Percentiles rank a stretch among this genome's conserved stretches.
Conservation (phyloP, 1,140 invertebrate genomes). For the Drosophila chauvacae region DNA sequence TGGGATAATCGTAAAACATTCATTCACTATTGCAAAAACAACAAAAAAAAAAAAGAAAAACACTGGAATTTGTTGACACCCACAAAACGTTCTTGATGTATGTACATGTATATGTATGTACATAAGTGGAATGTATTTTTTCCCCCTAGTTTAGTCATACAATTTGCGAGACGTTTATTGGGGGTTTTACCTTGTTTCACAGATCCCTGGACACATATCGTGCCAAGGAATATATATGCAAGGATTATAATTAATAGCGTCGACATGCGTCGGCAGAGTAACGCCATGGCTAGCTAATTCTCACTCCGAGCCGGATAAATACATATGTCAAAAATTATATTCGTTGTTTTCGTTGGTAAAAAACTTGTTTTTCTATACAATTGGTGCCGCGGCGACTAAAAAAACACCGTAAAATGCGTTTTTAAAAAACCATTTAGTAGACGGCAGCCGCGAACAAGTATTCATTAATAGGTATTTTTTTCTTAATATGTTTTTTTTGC, state of each 20-base stretch:
- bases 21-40: constrained; percentile 33
- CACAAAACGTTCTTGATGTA: constrained; percentile 23
- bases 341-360: constrained; percentile 35
- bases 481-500: too few species aligned
- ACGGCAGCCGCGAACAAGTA: constrained; percentile 33
- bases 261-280: constrained; percentile 46
- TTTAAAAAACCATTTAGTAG: constrained; percentile 31
- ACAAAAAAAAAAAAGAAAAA: constrained; percentile 6
- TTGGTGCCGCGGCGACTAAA: not conserved
- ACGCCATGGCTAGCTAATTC: constrained; percentile 52
- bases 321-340: constrained; percentile 43
- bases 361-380: constrained; percentile 1
- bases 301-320: constrained; percentile 49
- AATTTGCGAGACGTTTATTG: too few species aligned
- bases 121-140: constrained; percentile 11
- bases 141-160: not conserved
- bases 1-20: not conserved
- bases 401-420: constrained; percentile 17
- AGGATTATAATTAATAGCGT: constrained; percentile 43
- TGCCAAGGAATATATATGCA: constrained; percentile 32
- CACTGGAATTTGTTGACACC: constrained; percentile 43
- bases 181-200: constrained; percentile 29
- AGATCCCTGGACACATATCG: constrained; percentile 42
- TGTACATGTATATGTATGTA: constrained; percentile 21
- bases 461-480: constrained; percentile 22